A percentile compares a stretch with the other conserved stretches of the same genome.
Evolutionary conservation across 2,888 invertebrate genomes (phyloP).

Genomic region (Cyclophora punctaria): DNA sequence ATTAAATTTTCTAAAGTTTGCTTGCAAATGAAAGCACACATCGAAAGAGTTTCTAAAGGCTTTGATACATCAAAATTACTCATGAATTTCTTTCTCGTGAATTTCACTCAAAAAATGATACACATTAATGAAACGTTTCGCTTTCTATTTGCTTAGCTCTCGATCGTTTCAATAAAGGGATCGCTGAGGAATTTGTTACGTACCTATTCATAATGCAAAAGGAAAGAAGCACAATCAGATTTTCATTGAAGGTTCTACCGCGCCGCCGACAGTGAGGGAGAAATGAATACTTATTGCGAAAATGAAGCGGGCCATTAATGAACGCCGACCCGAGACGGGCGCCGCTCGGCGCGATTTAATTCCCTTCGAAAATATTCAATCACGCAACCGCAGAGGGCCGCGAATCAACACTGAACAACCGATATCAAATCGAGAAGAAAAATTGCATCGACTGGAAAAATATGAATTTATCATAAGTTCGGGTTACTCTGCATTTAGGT

Average conservation of each 20-base stretch:
- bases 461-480: constrained; percentile 25
- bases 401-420: constrained; percentile 37
- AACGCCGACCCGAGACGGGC: constrained; percentile 44
- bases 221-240: constrained; percentile 65
- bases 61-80: constrained; percentile 35
- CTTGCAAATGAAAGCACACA: constrained; percentile 50
- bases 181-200: constrained; percentile 53
- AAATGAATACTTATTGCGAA: constrained; percentile 73
- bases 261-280: constrained; percentile 30
- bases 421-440: constrained; percentile 40
- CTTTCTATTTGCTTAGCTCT: constrained; percentile 47
- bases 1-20: constrained; percentile 55
- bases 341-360: constrained; percentile 58
- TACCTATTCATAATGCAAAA: constrained; percentile 60
- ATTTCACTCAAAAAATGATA: constrained; percentile 35
- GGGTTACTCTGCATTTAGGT: constrained; percentile 12
- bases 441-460: constrained; percentile 39
- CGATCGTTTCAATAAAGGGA: constrained; percentile 51
- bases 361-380: constrained; percentile 67
- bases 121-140: constrained; percentile 42
- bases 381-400: constrained; percentile 40
- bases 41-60: no score
- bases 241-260: constrained; percentile 51
- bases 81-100: constrained; percentile 26
- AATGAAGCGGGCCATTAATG: constrained; percentile 66